Percentiles rank a stretch among this genome's conserved stretches.
phyloP scores from a whole-genome alignment of 2,113 vertebrate genomes.

The Sander lucioperca region DNA sequence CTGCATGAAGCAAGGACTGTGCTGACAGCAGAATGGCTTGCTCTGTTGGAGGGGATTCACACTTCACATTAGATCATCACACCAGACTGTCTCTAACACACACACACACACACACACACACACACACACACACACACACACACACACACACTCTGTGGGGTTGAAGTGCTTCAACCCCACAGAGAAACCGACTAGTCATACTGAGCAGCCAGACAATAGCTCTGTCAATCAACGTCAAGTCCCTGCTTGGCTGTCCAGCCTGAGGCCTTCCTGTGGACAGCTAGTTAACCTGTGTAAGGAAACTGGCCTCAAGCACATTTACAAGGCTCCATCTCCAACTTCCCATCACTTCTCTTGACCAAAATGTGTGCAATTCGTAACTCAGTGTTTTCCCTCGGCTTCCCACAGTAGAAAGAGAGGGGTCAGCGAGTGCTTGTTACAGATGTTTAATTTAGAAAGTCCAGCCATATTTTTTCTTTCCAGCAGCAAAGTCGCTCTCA shows the following conservation, averaged over 20 bases:
- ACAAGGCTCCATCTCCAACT: slow-evolving; percentile 6
- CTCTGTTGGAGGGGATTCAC: slow-evolving; percentile 70
- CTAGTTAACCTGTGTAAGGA: slow-evolving; percentile 28
- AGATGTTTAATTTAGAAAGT: slow-evolving; percentile 19
- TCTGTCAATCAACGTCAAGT: slow-evolving; percentile 69
- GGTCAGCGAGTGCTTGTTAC: slow-evolving; percentile 14
- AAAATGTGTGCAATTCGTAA: slow-evolving; percentile 22
- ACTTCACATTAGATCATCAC: slow-evolving; percentile 58
- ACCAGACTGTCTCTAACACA: slow-evolving; percentile 20
- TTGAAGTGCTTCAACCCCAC: slow-evolving; percentile 26
- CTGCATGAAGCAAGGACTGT: slow-evolving; percentile 56
- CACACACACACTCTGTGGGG: slow-evolving; percentile 20
- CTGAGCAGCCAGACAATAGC: slow-evolving; percentile 66
- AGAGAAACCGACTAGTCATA: slow-evolving; percentile 50
- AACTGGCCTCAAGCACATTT: slow-evolving; percentile 23
- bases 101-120: slow-evolving; percentile 28
- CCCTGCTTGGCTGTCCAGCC: slow-evolving; percentile 43
- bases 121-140: slow-evolving; percentile 30
- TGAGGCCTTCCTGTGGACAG: slow-evolving; percentile 46
- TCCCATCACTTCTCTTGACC: slow-evolving; percentile 27
- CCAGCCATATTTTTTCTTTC: neutral
- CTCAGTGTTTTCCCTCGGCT: neutral
- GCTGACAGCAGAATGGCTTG: slow-evolving; percentile 71
- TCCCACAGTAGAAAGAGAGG: slow-evolving; percentile 20
- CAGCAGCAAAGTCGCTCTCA: neutral